Evolutionary conservation across 2,797 vertebrate genomes (phyloP), one percentile per base, ranked within the genome.

Genomic region (Cercopithecus diana): DNA sequence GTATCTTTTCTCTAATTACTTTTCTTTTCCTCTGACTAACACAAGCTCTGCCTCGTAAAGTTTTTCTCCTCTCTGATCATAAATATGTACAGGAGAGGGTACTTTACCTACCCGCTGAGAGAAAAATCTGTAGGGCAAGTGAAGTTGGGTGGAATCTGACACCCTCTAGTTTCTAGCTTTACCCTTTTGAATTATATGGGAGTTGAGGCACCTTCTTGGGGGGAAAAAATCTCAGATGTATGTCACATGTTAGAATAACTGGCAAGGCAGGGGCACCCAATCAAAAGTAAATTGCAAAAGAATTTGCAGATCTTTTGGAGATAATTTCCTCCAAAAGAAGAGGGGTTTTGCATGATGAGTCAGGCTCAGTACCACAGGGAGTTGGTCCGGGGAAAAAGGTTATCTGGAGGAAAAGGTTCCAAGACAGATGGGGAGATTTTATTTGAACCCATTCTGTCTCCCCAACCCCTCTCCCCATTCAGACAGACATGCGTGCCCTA

Each of bases 1-100:
- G 4, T 48, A 84, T 81, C 45, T 96, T 93, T 93, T 92, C 36
- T 96, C 57, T 90, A 50, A 52, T 75, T 94, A 50, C 76, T 95
- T 36, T 61, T 19, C 13, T 6, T 12, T 41, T 2, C 24, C 13
- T 19, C 4, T 64, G n/a, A 39, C 36, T 81, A 91, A 88, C 1
- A 67, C 8, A 48, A 89, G 28, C 8, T 77, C 20, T 93, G 90
- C 92, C 20, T 20, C 39, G 72, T 61, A 15, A 4, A 28, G 73
- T 84, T 89, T 33, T 39, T 90, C 41, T 87, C 43, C 10, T 88
- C 80, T 92, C 33, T 80, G 22, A 89, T 87, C 15, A 93, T 55
- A 80, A 83, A 90, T 95, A 95, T 89, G n/a, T 87, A 41, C 12
- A 90, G 55, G 41, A 43, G 28, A 89, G 17, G 30, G 14, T 84